Conservation (phyloP, 2,888 invertebrate genomes). For the Sipunculus nudus region DNA sequence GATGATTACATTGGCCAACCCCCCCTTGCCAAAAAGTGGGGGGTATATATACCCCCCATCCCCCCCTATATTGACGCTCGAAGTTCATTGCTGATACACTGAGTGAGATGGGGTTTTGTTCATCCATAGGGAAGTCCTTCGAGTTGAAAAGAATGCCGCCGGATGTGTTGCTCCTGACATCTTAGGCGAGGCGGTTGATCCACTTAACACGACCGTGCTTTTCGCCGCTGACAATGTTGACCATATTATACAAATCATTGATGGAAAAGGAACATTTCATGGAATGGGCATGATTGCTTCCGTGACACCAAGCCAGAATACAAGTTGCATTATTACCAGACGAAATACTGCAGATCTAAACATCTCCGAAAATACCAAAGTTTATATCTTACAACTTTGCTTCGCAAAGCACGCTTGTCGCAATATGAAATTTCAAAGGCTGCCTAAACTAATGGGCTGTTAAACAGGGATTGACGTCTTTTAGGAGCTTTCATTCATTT, state of each 20-base stretch:
- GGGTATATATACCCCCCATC: no score
- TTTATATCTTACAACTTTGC: neutral
- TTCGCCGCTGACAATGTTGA: slow-evolving; percentile 6
- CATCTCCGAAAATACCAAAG: neutral
- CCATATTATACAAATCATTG: slow-evolving; percentile 1
- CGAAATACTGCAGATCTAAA: neutral
- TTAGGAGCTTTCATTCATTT: neutral
- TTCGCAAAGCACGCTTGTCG: neutral
- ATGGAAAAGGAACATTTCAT: slow-evolving; percentile 10
- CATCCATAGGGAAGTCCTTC: neutral
- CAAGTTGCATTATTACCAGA: neutral
- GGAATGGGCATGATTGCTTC: slow-evolving; percentile 8
- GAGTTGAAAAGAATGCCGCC: neutral
- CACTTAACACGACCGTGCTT: no score
- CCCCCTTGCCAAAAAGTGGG: no score
- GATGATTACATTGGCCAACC: no score
- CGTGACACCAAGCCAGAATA: neutral
- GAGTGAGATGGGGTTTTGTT: neutral
- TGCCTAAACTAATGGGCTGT: neutral
- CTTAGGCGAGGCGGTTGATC: no score
- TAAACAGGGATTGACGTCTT: no score
- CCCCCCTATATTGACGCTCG: no score
- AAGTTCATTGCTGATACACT: neutral
- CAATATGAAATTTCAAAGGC: neutral
- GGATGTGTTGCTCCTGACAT: no score